These are phyloP conservation scores for Rhamnusium bicolor DNA, from an alignment of 2,888 invertebrate genomes.

Conservation along the genomic window DNA sequence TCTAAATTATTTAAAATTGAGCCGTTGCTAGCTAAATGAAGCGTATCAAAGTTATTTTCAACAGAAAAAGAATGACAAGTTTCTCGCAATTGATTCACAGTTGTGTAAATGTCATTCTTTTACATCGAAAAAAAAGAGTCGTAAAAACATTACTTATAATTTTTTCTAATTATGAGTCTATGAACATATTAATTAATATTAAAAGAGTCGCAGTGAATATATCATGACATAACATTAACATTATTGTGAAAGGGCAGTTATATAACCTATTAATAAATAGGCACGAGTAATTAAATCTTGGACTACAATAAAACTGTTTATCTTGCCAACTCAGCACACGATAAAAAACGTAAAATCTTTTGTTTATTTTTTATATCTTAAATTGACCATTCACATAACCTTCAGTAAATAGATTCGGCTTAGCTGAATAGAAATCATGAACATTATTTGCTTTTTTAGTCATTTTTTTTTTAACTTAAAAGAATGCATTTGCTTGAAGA, in stretches of 20 bases:
- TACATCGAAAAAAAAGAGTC: too few species aligned
- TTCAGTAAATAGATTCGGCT: conserved; percentile 8
- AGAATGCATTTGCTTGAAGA: background rate
- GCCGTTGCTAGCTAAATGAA: too few species aligned
- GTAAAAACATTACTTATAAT: too few species aligned
- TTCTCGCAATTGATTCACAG: too few species aligned
- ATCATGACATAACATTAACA: background rate
- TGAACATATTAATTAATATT: background rate
- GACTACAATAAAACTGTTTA: conserved; percentile 1
- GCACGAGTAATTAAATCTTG: background rate
- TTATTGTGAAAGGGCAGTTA: background rate
- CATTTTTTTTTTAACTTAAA: background rate
- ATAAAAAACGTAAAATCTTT: conserved; percentile 29
- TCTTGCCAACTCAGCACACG: background rate
- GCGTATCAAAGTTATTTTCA: too few species aligned
- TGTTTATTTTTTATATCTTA: conserved; percentile 23
- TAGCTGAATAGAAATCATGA: conserved; percentile 19
- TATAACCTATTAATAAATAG: background rate
- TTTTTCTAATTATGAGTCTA: background rate
- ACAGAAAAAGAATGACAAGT: too few species aligned
- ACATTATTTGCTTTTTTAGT: background rate
- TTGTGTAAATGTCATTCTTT: too few species aligned
- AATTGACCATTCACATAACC: conserved; percentile 26
- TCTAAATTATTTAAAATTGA: too few species aligned
- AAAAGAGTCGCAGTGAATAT: background rate